Evolutionary conservation across 2,888 invertebrate species (phyloP), one percentile per base, ranked within the genome.

Genomic region (Sclerodermus sp.): DNA sequence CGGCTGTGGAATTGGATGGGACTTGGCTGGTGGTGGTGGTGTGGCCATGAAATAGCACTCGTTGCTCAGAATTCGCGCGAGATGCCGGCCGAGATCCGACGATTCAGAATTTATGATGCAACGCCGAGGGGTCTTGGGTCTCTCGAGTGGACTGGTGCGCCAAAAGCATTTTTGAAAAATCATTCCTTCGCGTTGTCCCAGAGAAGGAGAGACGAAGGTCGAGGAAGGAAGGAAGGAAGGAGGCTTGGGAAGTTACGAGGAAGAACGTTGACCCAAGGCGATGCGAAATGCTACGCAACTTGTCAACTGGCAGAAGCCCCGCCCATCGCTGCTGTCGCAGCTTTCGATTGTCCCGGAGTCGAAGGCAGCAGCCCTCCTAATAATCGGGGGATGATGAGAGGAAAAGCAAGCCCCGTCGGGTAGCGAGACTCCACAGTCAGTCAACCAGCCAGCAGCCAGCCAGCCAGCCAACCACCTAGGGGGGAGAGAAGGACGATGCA

Each of bases 1-100:
- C 76, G 71, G 71, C 61, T 68, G n/a, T n/a, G 63, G 67, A 76
- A 76, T 77, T 76, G 71, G 69, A 70, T 68, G 70, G 69, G 59
- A 55, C 46, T 42, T 53, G 34, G 49, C 51, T 42, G 55, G 41
- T 49, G 31, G 51, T 40, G 23, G 3, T 23, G 23, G 23, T 8
- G 3, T 23, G 23, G 23, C 23, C 23, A 23, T 23, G 23, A 23
- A 23, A 23, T 23, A 23, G 4, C 23, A 3, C 3, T 3, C 23
- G 23, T 23, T 23, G 8, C n/a, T n/a, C n/a, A n/a, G n/a, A n/a
- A n/a, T n/a, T n/a, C 4, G 23, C 23, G 23, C 3, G 8, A 23
- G 23, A 23, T 23, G 8, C 23, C 23, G 23, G 8, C 23, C 23
- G 18, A 42, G 43, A 17, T 32, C n/a, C n/a, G n/a, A n/a, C 18